Percentiles rank a stretch among this genome's conserved stretches.
phyloP scores from a whole-genome alignment of 2,113 vertebrate species.

The Cebus imitator region DNA sequence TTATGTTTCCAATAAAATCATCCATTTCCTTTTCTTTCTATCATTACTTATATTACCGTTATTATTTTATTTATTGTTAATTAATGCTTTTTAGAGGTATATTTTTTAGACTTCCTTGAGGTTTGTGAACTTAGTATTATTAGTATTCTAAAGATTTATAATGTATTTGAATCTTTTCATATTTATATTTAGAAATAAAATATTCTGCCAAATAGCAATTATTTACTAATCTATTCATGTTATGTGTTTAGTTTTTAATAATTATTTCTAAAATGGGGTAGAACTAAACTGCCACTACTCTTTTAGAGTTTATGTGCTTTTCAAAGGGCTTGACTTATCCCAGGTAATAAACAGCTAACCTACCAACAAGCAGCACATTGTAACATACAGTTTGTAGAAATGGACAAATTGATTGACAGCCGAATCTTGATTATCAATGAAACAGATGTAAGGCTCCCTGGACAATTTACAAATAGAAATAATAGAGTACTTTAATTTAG shows the following conservation, averaged over 20 bases:
- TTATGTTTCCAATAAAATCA: background rate
- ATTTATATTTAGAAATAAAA: conserved; percentile 32
- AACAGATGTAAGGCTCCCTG: background rate
- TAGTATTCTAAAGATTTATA: conserved; percentile 25
- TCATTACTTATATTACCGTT: background rate
- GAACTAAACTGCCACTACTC: background rate
- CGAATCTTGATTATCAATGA: background rate
- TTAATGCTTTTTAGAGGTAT: background rate
- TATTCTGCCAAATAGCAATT: background rate
- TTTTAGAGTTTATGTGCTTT: background rate
- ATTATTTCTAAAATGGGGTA: background rate
- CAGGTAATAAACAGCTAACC: background rate
- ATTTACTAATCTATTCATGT: background rate
- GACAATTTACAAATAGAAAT: background rate
- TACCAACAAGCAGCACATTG: background rate
- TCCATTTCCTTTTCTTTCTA: background rate
- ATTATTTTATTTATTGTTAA: background rate
- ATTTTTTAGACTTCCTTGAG: background rate
- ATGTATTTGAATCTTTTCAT: conserved; percentile 29
- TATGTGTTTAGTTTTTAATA: background rate
- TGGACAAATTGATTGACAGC: background rate
- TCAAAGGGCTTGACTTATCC: background rate
- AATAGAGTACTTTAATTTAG: background rate
- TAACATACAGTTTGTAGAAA: background rate
- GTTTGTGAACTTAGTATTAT: background rate